Evolutionary conservation across 35 echinoderm and acorn worm genomes (phyloP).

Genomic region (Apostichopus japonicus): DNA sequence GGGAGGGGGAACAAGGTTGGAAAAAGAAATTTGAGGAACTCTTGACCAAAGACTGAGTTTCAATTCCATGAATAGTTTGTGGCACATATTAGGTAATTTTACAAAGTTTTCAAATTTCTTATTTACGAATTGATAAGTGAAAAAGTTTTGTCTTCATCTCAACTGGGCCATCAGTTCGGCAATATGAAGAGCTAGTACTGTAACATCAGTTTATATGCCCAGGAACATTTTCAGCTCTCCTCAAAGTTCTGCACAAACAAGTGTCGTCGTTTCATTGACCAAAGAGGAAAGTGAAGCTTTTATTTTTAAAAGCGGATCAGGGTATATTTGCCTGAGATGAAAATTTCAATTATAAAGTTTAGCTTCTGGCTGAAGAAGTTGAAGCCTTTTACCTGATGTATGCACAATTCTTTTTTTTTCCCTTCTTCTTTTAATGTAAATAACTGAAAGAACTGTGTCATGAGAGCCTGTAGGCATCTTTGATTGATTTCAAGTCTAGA

Average conservation of each 20-base stretch:
- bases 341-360: conserved; percentile 50
- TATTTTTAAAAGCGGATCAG: not conserved
- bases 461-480: conserved; percentile 3
- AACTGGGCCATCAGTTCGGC: no score
- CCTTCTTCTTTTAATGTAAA: not conserved
- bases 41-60: no score
- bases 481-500: conserved; percentile 40
- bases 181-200: no score
- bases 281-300: not conserved
- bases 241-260: not conserved
- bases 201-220: no score
- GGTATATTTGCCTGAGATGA: conserved; percentile 4
- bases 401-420: not conserved
- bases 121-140: no score
- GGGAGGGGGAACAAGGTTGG: no score
- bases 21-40: no score
- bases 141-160: no score
- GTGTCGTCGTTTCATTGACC: not conserved
- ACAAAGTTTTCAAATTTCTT: no score
- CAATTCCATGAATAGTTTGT: no score
- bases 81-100: no score
- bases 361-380: not conserved
- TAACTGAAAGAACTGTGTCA: conserved; percentile 44
- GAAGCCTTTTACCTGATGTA: conserved; percentile 39
- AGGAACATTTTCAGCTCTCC: not conserved